phyloP scores from a whole-genome alignment of 37 sponge, comb jelly and placozoan genomes.

The Eunapius fragilis region DNA sequence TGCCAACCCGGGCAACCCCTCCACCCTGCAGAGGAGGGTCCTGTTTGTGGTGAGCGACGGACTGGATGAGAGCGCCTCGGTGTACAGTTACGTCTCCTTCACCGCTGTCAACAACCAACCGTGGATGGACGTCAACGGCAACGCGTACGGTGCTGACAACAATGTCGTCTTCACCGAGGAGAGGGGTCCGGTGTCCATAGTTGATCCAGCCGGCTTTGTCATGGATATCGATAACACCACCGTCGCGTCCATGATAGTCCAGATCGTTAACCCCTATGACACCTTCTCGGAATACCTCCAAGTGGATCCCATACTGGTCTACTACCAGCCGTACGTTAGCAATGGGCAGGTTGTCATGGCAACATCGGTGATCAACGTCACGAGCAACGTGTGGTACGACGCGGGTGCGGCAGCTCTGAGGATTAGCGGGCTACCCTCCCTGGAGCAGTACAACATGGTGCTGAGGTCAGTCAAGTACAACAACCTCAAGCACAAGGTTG shows the following conservation, averaged over 20 bases:
- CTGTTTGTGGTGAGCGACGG: conserved; percentile 80
- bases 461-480: conserved; percentile 72
- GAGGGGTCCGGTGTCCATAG: conserved; percentile 62
- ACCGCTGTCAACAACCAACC: conserved; percentile 79
- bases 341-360: conserved; percentile 42
- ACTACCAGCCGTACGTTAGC: conserved; percentile 24
- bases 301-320: conserved; percentile 47
- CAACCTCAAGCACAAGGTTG: conserved; percentile 73
- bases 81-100: conserved; percentile 61
- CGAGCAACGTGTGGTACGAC: conserved; percentile 70
- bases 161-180: conserved; percentile 68
- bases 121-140: conserved; percentile 74
- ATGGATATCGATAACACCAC: conserved; percentile 84
- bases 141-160: conserved; percentile 30
- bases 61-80: conserved; percentile 40
- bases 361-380: conserved; percentile 35
- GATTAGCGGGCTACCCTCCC: conserved; percentile 72
- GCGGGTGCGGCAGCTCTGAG: conserved; percentile 14
- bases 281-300: conserved; percentile 48
- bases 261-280: conserved; percentile 67
- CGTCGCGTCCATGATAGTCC: conserved; percentile 56
- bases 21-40: conserved; percentile 59
- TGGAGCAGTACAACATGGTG: conserved; percentile 68
- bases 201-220: conserved; percentile 24
- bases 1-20: conserved; percentile 78